Conservation (phyloP, 1,140 invertebrate genomes). For the Tribolium madens region DNA sequence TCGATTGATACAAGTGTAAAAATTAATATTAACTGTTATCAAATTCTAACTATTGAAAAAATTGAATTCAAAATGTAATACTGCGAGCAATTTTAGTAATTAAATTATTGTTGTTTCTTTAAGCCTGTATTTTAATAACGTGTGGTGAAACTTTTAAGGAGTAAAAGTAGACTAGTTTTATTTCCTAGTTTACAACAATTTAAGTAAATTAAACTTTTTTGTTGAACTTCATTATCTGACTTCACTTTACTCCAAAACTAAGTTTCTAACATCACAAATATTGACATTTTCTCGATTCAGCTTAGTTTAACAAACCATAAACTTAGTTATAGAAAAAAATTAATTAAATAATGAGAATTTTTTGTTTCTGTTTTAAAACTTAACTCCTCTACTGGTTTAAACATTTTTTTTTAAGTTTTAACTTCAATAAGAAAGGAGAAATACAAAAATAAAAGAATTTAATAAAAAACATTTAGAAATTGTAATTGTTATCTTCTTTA, state of each 20-base stretch:
- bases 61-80: neutral
- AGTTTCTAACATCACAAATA: neutral
- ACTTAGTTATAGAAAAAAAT: neutral
- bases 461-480: no score
- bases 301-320: neutral
- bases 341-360: neutral
- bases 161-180: no score
- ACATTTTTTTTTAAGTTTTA: no score
- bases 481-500: no score
- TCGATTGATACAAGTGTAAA: neutral
- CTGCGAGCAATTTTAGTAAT: neutral
- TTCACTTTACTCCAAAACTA: neutral
- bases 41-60: neutral
- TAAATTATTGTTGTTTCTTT: neutral
- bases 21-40: neutral
- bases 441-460: no score
- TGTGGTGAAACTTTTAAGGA: neutral
- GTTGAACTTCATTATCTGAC: neutral
- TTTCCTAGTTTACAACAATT: neutral
- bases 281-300: neutral
- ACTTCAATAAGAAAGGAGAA: no score
- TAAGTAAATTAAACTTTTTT: neutral
- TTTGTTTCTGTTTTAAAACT: no score
- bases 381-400: no score
- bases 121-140: no score